Conservation (phyloP, 2,113 vertebrate species). For the Alces alces region DNA sequence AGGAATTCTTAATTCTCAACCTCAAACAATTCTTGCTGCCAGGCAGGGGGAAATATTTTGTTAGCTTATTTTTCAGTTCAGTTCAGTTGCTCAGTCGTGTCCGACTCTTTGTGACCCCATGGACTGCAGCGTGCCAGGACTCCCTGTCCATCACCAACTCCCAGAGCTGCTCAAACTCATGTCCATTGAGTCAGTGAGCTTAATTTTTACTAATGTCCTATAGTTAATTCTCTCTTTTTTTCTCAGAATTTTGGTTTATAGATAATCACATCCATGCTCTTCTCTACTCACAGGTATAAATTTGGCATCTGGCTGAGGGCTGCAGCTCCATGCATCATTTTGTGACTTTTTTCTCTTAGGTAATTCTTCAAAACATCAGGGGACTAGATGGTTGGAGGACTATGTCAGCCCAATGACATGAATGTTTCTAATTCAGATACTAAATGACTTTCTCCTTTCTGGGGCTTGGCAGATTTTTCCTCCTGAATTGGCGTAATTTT, state of each 20-base stretch:
- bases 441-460: background rate
- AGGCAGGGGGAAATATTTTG: background rate
- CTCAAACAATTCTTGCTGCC: background rate
- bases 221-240: background rate
- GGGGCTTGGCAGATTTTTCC: slow-evolving; percentile 9
- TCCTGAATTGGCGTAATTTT: slow-evolving; percentile 19
- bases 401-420: background rate
- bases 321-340: too few species aligned
- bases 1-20: background rate
- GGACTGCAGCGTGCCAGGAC: too few species aligned
- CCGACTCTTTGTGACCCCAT: too few species aligned
- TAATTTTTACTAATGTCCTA: background rate
- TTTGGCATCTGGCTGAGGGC: background rate
- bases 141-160: too few species aligned
- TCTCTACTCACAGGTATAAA: background rate
- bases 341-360: background rate
- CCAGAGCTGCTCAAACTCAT: too few species aligned
- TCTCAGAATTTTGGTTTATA: background rate
- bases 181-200: background rate
- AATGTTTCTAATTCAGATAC: slow-evolving; percentile 17
- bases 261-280: background rate
- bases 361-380: background rate
- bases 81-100: too few species aligned
- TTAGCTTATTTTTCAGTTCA: background rate
- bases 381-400: background rate